Base-by-base conservation (phyloP, 2,888 invertebrate species). In the Aspidiotus rigidus region DNA sequence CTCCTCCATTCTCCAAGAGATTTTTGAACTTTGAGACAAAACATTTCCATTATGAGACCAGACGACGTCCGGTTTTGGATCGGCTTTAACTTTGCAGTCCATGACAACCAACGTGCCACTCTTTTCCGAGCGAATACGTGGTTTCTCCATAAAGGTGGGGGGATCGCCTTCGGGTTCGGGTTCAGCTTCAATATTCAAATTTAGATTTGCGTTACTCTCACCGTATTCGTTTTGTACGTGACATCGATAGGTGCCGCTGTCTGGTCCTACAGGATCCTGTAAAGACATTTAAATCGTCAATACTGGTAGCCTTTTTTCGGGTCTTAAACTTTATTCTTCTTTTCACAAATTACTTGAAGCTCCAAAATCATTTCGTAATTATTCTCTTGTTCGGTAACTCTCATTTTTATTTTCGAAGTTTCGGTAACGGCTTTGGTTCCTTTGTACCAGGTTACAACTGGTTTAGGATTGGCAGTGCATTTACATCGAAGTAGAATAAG, bases 401-500 rank as follows among this genome's bases (percentile, higher is more conserved):
- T 89, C 74, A 93, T 87, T 80, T 85, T 86, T 74, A 89, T 89
- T 82, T 91, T 92, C 74, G 88, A 85, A 74, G 88, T 88, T 81
- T 92, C 90, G 76, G 86, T 87, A 72, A 94, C 88, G 75, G 86
- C 83, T 73, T 89, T 90, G 75, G 89, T 89, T 75, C 93, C 96
- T 77, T 93, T 86, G 82, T 88, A 93, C 99, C 99, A 99, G 74
- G 89, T 90, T 72, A 97, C 92, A 75, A 86, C 87, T 61, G 98
- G 96, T 79, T 90, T 93, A 73, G 97, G 95, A 81, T 92, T 92
- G 60, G 96, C 95, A 80, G 90, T 90, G 80, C 93, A 93, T 78
- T 90, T 89, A 82, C 97, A 97, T 81, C 94, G 92, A 92, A 98
- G 94, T 72, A 93, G 90, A 76, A 98, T 95, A 76, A 96, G 85